These are phyloP conservation scores for Oostethus manadensis DNA, from an alignment of 2,113 vertebrate species.

Conservation along the genomic window DNA sequence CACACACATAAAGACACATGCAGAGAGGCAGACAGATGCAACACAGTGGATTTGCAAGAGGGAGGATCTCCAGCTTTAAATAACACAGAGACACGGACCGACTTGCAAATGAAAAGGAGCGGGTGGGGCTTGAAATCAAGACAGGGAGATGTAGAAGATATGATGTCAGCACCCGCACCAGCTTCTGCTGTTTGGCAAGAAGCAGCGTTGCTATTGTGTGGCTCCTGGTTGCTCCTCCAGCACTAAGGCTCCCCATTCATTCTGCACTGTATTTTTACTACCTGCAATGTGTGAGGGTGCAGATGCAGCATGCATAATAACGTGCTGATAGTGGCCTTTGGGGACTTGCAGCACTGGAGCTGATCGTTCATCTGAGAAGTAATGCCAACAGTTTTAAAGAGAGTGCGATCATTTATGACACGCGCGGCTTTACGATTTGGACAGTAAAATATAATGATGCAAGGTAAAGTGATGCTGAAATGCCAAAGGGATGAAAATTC, in stretches of 20 bases:
- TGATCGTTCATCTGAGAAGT: conserved; percentile 3
- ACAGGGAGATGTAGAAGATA: conserved; percentile 56
- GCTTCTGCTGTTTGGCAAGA: conserved; percentile 58
- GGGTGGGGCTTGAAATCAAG: conserved; percentile 58
- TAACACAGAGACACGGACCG: conserved; percentile 66
- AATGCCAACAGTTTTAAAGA: conserved; percentile 6
- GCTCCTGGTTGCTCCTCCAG: conserved; percentile 23
- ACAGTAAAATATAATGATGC: conserved; percentile 1
- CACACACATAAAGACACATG: conserved; percentile 48
- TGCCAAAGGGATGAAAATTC: not conserved
- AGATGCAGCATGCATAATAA: not conserved
- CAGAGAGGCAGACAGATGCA: conserved; percentile 64
- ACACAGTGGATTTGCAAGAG: conserved; percentile 59
- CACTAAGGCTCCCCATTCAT: conserved; percentile 27
- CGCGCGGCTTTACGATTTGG: not conserved
- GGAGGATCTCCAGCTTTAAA: conserved; percentile 71
- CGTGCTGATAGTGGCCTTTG: not conserved
- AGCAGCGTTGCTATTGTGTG: conserved; percentile 33
- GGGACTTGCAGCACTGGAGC: not conserved
- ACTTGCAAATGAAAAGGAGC: conserved; percentile 63
- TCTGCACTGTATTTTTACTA: conserved; percentile 18
- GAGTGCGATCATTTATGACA: conserved; percentile 6
- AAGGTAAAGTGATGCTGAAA: not conserved
- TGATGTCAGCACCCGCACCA: conserved; percentile 68
- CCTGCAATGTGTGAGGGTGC: conserved; percentile 11